Base-by-base conservation (phyloP, 2,797 vertebrate species). In the Ctenochaetus hawaiiensis region DNA sequence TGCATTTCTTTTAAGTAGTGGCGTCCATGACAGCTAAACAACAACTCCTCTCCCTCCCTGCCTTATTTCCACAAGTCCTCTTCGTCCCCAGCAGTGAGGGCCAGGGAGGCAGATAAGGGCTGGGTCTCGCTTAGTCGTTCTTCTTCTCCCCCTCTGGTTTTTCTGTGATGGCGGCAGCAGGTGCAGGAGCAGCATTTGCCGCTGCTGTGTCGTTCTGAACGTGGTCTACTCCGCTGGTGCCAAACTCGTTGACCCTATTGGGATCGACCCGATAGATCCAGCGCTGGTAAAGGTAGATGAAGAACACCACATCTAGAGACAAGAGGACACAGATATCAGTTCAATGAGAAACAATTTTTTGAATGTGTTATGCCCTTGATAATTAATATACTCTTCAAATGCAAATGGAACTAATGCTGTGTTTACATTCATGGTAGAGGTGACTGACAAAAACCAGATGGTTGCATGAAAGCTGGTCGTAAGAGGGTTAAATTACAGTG, bases 221-320 rank as follows among this genome's bases (percentile, higher is more conserved):
- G 0, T 66, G 91, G 17, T 94, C 94, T 70, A 93, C 90, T 52
- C 97, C 97, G 0, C 97, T 98, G 86, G 97, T 96, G 68, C 97
- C 97, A 0, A 97, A 99, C 85, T 99, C 97, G 0, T 99, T 98
- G 81, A 98, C 87, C 18, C 97, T 94, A 23, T 96, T 97, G 52
- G 95, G 97, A 89, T 98, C 97, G 11, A 98, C 97, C 73, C 97
- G 95, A 89, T 98, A 99, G 92, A 98, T 98, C 97, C 97, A 99
- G 83, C 97, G 96, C 91, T 99, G 97, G 87, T 98, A 99, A 92
- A 98, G 95, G 92, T 98, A 98, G 88, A 99, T 94, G 94, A 99
- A 98, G 94, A 98, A 98, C 13, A 98, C 97, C 6, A 98, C 97
- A 23, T 98, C 97, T 98, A 90, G 4, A 47, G 56, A 48, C 11